A percentile compares a stretch with the other conserved stretches of the same genome.
These are phyloP conservation scores for Aurelia aurita complex sp. Pacific DNA, from an alignment of 30 jellyfish, hydroid and myxozoan species.

Conservation along the genomic window DNA sequence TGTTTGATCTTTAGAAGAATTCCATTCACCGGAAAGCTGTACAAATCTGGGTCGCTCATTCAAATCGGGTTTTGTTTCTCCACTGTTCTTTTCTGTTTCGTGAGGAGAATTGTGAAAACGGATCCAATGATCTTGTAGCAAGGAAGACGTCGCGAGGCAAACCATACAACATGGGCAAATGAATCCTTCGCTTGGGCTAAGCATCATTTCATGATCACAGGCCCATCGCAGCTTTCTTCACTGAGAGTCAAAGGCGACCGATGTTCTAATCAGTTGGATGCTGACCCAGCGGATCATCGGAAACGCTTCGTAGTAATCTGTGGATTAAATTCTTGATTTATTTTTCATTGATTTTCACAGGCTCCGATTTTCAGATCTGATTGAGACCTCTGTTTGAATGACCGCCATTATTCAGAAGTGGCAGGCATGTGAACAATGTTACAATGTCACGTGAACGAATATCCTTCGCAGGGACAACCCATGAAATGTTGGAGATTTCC, in stretches of 20 bases:
- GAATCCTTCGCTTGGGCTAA: conserved; percentile 31
- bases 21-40: conserved; percentile 35
- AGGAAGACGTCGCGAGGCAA: conserved; percentile 62
- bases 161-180: conserved; percentile 88
- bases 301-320: conserved; percentile 20
- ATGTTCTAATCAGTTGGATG: conserved; percentile 30
- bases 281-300: conserved; percentile 24
- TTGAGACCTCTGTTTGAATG: too few relatives aligned
- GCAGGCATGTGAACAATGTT: too few relatives aligned
- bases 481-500: too few relatives aligned
- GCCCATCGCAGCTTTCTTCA: neutral
- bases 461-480: too few relatives aligned
- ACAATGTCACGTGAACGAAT: too few relatives aligned
- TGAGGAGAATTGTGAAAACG: conserved; percentile 64
- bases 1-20: conserved; percentile 3
- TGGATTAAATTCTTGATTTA: conserved; percentile 25
- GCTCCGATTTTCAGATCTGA: too few relatives aligned
- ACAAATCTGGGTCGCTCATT: conserved; percentile 41
- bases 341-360: neutral
- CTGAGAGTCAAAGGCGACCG: conserved; percentile 37
- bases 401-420: too few relatives aligned
- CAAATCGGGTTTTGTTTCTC: neutral
- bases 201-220: conserved; percentile 3
- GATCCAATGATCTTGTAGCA: conserved; percentile 86
- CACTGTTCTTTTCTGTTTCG: conserved; percentile 10